Base-by-base conservation (phyloP, 2,888 invertebrate species). In the Cryptophagus acutangulus region DNA sequence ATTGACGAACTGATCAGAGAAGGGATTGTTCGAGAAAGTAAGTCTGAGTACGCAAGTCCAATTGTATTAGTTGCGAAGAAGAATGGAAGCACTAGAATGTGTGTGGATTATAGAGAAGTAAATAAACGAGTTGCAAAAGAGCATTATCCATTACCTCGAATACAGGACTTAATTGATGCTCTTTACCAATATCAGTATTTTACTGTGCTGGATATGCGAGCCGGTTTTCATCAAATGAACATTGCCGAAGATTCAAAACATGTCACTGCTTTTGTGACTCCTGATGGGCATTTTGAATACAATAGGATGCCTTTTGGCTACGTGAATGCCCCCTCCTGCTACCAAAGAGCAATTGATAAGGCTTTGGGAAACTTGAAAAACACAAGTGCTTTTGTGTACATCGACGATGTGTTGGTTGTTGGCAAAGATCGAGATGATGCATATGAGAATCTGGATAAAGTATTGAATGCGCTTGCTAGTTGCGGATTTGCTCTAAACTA, bases 241-340 rank as follows among this genome's bases (percentile, higher is more conserved):
- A 39, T 66, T 24, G 42, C 33, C 1, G 41, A 51, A 24, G 45
- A 48, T 1, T 56, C 57, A 12, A 53, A 52, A 10, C 37, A 42
- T 2, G 59, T 58, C 28, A 66, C 61, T 1, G 63, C 58, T 1
- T 59, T 60, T 36, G 46, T 53, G 3, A 63, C 58, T 2, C 59
- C 57, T 1, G 61, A 61, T 16, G 61, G 62, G 4, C 47, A 62
- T 9, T 65, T 48, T 36, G 58, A 66, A 48, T 62, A 55, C 34
- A 30, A 52, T 2, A 38, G 52, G 1, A 55, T 64, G 58, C 58
- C 61, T 3, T 67, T 64, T 40, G 63, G 63, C 3, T 43, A 64
- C 2, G 35, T 51, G 1, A 65, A 65, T 36, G 61, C 62, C 1
- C 61, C 62, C 2, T 48, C 51, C 15, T 57, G 57, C 8, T 67